Evolutionary conservation across 1,140 invertebrate genomes (phyloP).

Genomic region (Arctopsyche grandis): DNA sequence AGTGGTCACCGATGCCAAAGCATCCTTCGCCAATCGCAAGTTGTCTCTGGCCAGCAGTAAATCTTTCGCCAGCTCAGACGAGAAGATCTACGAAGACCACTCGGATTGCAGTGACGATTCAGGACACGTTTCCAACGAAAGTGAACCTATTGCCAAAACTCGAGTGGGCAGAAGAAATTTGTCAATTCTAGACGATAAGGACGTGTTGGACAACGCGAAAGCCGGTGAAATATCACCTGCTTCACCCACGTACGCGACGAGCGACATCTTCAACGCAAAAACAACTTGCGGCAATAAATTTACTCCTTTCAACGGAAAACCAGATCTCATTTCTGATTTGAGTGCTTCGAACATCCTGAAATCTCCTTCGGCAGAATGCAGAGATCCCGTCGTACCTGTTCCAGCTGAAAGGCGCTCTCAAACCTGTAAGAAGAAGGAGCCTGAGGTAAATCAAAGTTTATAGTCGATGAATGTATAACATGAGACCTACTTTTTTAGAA

Average conservation of each 20-base stretch:
- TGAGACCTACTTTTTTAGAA: too few relatives aligned
- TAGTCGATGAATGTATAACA: too few relatives aligned
- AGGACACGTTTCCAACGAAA: slow-evolving; percentile 80
- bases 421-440: slow-evolving; percentile 26
- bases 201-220: not conserved
- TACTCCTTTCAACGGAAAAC: not conserved
- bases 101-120: slow-evolving; percentile 77
- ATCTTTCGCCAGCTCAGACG: slow-evolving; percentile 59
- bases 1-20: not conserved
- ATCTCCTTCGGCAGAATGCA: not conserved
- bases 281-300: not conserved
- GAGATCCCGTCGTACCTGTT: not conserved
- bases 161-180: slow-evolving; percentile 3
- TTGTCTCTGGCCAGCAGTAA: slow-evolving; percentile 56
- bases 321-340: slow-evolving; percentile 28
- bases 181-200: not conserved
- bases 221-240: not conserved
- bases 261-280: not conserved
- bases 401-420: slow-evolving; percentile 27
- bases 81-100: slow-evolving; percentile 65
- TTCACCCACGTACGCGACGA: slow-evolving; percentile 4
- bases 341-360: not conserved
- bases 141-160: slow-evolving; percentile 63
- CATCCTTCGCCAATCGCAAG: slow-evolving; percentile 53
- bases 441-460: slow-evolving; percentile 36